These are phyloP conservation scores for Teleopsis dalmanni DNA, from an alignment of 1,140 invertebrate genomes.

Conservation along the genomic window DNA sequence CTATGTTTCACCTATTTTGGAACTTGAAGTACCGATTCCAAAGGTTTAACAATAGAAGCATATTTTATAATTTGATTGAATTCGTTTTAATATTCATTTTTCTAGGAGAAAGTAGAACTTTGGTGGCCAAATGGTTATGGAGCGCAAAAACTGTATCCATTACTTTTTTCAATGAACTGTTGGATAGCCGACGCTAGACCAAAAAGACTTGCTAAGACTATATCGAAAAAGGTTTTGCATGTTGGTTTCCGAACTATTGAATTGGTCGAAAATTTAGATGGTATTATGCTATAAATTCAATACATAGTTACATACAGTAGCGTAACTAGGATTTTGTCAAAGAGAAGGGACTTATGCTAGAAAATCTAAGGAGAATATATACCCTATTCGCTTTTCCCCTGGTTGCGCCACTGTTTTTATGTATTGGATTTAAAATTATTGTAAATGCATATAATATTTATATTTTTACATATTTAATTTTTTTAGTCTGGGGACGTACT, in stretches of 20 bases:
- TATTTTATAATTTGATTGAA: background rate
- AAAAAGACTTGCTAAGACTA: slow-evolving; percentile 22
- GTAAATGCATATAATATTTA: background rate
- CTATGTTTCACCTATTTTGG: slow-evolving; percentile 13
- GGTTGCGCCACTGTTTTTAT: too few species aligned
- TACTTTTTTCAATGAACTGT: slow-evolving; percentile 48
- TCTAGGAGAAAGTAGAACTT: slow-evolving; percentile 36
- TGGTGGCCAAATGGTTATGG: slow-evolving; percentile 98
- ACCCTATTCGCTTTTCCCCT: too few species aligned
- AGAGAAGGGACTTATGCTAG: too few species aligned
- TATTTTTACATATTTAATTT: background rate
- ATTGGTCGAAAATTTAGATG: slow-evolving; percentile 60
- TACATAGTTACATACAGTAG: too few species aligned
- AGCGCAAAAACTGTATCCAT: slow-evolving; percentile 64
- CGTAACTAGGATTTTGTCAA: too few species aligned
- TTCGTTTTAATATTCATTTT: background rate
- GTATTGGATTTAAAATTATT: background rate
- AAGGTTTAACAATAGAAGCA: slow-evolving; percentile 14
- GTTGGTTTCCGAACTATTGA: slow-evolving; percentile 86
- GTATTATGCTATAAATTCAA: slow-evolving; percentile 26
- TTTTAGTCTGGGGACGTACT: slow-evolving; percentile 48
- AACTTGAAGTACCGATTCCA: slow-evolving; percentile 30
- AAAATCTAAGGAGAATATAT: too few species aligned
- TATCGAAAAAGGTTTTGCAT: slow-evolving; percentile 44
- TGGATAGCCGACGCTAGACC: slow-evolving; percentile 14